phyloP scores from a whole-genome alignment of 1,140 invertebrate genomes.

The Meloidogyne exigua region DNA sequence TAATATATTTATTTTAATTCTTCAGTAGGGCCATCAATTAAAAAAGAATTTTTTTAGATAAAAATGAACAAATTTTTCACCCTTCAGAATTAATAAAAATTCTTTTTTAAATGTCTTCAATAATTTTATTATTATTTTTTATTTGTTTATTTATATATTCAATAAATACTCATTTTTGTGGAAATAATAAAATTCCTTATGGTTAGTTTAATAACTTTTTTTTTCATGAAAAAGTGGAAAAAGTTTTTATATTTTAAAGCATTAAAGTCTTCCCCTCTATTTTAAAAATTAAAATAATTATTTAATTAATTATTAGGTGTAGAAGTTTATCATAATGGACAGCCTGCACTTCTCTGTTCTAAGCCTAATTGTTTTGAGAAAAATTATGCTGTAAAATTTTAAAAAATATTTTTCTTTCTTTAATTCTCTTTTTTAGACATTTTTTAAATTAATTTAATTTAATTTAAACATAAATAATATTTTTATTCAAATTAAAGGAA shows the following conservation, averaged over 20 bases:
- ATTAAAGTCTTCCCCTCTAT: no score
- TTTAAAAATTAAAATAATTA: slow-evolving; percentile 33
- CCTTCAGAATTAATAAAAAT: not conserved
- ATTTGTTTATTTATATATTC: not conserved
- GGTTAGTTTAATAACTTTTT: not conserved
- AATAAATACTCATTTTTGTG: slow-evolving; percentile 31
- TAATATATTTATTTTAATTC: no score
- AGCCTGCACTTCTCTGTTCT: slow-evolving; percentile 54
- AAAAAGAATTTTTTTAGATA: slow-evolving; percentile 2
- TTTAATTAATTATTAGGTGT: slow-evolving; percentile 36
- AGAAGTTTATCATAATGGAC: slow-evolving; percentile 55
- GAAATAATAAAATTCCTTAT: slow-evolving; percentile 36
- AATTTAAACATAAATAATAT: no score
- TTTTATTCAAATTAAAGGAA: slow-evolving; percentile 48
- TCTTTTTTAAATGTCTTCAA: not conserved
- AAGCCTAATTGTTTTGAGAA: slow-evolving; percentile 60
- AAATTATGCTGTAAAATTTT: slow-evolving; percentile 51
- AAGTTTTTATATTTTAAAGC: no score
- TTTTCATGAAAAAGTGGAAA: slow-evolving; percentile 37
- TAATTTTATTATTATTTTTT: slow-evolving; percentile 17
- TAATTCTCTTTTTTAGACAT: no score
- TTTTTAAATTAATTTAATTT: no score
- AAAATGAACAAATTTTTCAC: not conserved
- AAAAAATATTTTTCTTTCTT: slow-evolving; percentile 20
- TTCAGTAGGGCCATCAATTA: no score